A percentile compares a stretch with the other conserved stretches of the same genome.
phyloP scores from a whole-genome alignment of 2,888 invertebrate genomes.

The Luperina nickerlii region DNA sequence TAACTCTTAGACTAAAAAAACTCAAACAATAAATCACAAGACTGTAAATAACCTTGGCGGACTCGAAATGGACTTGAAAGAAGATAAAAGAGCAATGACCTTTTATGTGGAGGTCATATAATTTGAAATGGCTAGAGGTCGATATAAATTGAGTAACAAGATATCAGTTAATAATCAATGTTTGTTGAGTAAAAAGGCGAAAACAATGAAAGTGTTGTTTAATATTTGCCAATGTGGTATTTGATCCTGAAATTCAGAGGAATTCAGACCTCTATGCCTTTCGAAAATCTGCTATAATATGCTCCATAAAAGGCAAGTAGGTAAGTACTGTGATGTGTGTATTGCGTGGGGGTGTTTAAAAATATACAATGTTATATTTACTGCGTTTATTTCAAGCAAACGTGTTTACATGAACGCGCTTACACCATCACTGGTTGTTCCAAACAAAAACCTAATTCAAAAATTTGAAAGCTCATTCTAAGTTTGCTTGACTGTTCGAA shows the following conservation, averaged over 20 bases:
- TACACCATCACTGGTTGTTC: background rate
- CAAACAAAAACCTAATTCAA: background rate
- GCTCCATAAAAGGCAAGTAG: background rate
- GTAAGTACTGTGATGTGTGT: background rate
- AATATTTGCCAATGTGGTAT: background rate
- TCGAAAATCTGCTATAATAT: background rate
- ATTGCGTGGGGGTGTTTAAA: no score
- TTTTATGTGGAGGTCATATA: conserved; percentile 13
- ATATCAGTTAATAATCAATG: background rate
- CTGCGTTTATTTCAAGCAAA: no score
- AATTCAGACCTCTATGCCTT: background rate
- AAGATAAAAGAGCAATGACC: conserved; percentile 37
- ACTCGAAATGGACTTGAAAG: conserved; percentile 20
- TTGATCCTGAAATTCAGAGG: background rate
- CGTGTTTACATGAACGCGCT: no score
- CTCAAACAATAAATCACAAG: conserved; percentile 33
- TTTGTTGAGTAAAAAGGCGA: background rate
- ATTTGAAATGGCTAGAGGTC: conserved; percentile 23
- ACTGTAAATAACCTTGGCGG: conserved; percentile 48
- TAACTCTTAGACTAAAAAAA: conserved; percentile 36
- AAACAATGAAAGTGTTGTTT: background rate
- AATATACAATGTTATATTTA: no score
- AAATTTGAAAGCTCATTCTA: background rate
- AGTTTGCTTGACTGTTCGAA: background rate
- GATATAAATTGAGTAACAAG: conserved; percentile 5